These are phyloP conservation scores for Alexandromys fortis DNA, from an alignment of 2,113 vertebrate genomes.

Conservation along the genomic window DNA sequence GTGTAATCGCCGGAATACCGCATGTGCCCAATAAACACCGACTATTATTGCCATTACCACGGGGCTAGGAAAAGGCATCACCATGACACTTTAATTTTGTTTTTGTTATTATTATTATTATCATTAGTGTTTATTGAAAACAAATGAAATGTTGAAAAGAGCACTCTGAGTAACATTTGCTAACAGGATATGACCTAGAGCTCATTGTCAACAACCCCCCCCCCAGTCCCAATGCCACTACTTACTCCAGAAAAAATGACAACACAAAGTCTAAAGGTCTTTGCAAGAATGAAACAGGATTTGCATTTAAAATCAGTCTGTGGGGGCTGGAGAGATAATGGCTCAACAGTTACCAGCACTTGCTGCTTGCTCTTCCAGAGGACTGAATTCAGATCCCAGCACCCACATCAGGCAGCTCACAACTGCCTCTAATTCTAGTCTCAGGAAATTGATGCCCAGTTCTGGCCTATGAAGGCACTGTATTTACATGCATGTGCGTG, in stretches of 20 bases:
- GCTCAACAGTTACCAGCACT: neutral
- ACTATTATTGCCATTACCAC: neutral
- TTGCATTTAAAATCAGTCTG: neutral
- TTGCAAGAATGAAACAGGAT: neutral
- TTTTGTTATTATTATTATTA: neutral
- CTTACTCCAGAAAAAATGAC: neutral
- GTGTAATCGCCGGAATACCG: neutral
- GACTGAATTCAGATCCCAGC: neutral
- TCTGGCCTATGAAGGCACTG: neutral
- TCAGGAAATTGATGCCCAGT: neutral
- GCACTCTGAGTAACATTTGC: neutral
- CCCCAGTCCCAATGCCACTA: neutral
- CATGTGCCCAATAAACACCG: neutral
- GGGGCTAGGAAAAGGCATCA: neutral
- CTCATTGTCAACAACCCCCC: neutral
- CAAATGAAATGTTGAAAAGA: neutral
- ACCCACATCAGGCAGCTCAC: neutral
- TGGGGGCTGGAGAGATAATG: neutral
- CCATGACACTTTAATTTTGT: neutral
- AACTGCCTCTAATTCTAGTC: neutral
- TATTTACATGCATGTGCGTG: no score
- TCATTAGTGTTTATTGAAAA: neutral
- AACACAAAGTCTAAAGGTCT: neutral
- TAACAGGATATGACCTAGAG: neutral
- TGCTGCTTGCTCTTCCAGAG: neutral